Conservation (phyloP, 2,888 invertebrate genomes). For the Stratiomys singularior region DNA sequence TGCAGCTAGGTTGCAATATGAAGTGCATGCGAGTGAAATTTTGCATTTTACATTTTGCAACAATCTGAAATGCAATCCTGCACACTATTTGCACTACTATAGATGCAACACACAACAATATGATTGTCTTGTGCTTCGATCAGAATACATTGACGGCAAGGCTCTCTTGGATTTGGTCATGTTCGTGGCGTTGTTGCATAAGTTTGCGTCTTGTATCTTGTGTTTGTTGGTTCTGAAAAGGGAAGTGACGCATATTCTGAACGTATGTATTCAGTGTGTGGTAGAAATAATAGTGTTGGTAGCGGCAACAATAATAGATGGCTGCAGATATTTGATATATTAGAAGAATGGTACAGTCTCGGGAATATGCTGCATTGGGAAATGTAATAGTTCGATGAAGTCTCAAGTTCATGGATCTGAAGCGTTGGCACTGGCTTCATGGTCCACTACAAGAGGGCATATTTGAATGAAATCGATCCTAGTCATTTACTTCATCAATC, state of each 20-base stretch:
- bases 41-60: neutral
- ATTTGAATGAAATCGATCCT: too few relatives aligned
- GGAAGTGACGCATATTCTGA: neutral
- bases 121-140: too few relatives aligned
- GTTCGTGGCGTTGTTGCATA: neutral
- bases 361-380: neutral
- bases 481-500: too few relatives aligned
- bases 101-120: too few relatives aligned
- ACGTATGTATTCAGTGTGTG: neutral
- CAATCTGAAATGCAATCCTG: neutral
- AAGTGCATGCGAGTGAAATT: too few relatives aligned
- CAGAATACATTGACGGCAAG: neutral
- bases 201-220: neutral
- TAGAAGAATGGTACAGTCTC: conserved; percentile 10
- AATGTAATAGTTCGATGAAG: neutral
- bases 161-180: neutral
- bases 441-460: too few relatives aligned
- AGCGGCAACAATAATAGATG: neutral
- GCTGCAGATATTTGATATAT: conserved; percentile 9
- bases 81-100: neutral
- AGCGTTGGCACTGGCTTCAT: too few relatives aligned
- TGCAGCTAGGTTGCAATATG: neutral
- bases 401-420: neutral
- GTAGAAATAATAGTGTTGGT: neutral
- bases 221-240: neutral